These are phyloP conservation scores for Zelleria hepariella DNA, from an alignment of 2,888 invertebrate species.

Conservation along the genomic window DNA sequence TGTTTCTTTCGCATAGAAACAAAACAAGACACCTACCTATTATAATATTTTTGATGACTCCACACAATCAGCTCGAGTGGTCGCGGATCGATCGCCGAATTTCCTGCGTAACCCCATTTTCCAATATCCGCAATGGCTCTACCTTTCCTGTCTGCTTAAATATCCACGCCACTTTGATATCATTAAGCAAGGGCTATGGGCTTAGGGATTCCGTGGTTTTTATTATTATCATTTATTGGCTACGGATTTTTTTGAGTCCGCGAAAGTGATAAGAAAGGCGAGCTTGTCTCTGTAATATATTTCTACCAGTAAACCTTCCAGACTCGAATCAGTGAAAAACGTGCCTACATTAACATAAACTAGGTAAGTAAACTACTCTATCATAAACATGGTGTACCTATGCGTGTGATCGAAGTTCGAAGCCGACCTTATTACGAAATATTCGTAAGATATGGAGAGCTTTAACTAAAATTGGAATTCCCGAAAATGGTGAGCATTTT, in stretches of 20 bases:
- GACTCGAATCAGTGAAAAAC: no score
- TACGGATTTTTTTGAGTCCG: no score
- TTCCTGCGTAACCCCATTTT: slow-evolving; percentile 64
- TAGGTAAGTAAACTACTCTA: no score
- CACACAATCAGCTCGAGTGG: slow-evolving; percentile 51
- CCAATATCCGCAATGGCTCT: slow-evolving; percentile 50
- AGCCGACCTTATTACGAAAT: neutral
- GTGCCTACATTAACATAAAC: no score
- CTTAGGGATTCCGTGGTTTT: no score
- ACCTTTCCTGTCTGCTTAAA: slow-evolving; percentile 16
- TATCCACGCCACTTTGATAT: slow-evolving; percentile 5
- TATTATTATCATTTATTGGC: no score
- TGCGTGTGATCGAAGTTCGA: neutral
- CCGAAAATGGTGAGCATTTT: neutral
- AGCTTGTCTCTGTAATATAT: no score
- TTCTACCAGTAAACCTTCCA: no score
- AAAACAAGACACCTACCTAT: neutral
- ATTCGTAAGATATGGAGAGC: neutral
- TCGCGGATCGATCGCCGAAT: slow-evolving; percentile 45
- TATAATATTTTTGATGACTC: slow-evolving; percentile 35
- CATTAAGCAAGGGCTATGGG: no score
- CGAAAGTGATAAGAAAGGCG: no score
- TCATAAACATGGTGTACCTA: no score
- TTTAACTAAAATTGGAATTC: neutral
- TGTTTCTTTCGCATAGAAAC: neutral